Evolutionary conservation across 1,140 invertebrate species (phyloP), one percentile per base, ranked within the genome.

Genomic region (Drosophila trapezifrons): DNA sequence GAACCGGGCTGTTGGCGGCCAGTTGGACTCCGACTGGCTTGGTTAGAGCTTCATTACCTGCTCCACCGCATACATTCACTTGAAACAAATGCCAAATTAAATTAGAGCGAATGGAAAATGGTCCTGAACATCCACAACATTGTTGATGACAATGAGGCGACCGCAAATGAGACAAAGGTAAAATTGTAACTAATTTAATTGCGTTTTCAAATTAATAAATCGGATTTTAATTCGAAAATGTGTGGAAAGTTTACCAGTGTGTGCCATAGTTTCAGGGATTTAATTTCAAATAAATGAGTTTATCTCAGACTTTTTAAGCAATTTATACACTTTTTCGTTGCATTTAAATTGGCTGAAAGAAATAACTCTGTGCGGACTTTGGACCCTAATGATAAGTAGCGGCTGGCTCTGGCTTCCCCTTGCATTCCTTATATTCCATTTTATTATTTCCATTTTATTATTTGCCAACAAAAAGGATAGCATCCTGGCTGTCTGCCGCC

Each of bases 111-210:
- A 35, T 59, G 38, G 6, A 52, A 77, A 70, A 85, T 85, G 81
- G 81, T 81, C 35, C 56, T 85, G 49, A 86, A 80, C 46, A 72
- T 85, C 10, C 82, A 85, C 59, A 85, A 86, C 62, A 81, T 67
- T 47, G 78, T 86, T 15, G 65, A 85, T 42, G 78, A 67, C 18
- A 18, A 12, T 12, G 72, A 76, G 38, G 40, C n/a, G 17, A 65
- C 51, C 59, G 29, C 29, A 13, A 66, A 46, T 9, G 74, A 66
- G 35, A 55, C 71, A 49, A 66, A 81, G 78, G 63, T 85, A 84
- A 76, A 59, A 32, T 10, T 20, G 37, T 22, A 12, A 12, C 52
- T 63, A 59, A 63, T 60, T 63, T 29, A 29, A n/a, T 65, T 65
- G 22, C 27, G 10, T 12, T 10, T 22, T 13, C 6, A 38, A 13